Percentiles rank a stretch among this genome's conserved stretches.
phyloP scores from a whole-genome alignment of 2,113 vertebrate species.

The Dolichallabes microphthalmus region DNA sequence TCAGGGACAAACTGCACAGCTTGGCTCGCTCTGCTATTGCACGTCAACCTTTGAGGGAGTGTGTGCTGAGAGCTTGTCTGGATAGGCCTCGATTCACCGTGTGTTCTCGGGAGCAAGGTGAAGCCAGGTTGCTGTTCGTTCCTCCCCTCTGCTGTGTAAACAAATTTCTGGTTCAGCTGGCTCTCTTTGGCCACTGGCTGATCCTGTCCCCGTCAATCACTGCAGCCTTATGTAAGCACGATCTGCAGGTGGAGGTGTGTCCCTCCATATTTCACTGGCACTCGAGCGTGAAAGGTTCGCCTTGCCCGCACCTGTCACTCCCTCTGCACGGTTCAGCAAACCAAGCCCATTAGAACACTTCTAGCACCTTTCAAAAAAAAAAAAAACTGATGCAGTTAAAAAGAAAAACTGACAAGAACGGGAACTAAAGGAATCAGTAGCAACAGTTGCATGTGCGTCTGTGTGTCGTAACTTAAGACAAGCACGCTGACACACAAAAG shows the following conservation, averaged over 20 bases:
- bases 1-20: slow-evolving; percentile 8
- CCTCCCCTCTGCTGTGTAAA: slow-evolving; percentile 45
- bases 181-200: slow-evolving; percentile 36
- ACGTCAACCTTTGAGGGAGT: slow-evolving; percentile 41
- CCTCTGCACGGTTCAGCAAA: slow-evolving; percentile 21
- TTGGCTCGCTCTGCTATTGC: slow-evolving; percentile 14
- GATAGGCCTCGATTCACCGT: slow-evolving; percentile 42
- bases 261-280: slow-evolving; percentile 57
- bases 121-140: slow-evolving; percentile 19
- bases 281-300: slow-evolving; percentile 56
- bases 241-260: slow-evolving; percentile 56
- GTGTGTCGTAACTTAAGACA: slow-evolving; percentile 53
- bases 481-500: slow-evolving; percentile 66
- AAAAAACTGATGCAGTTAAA: background rate
- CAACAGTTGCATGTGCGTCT: background rate
- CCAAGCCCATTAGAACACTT: slow-evolving; percentile 24
- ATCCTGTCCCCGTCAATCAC: slow-evolving; percentile 45
- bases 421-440: slow-evolving; percentile 22
- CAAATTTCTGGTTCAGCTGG: slow-evolving; percentile 52
- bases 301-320: slow-evolving; percentile 57
- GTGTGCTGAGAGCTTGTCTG: slow-evolving; percentile 37
- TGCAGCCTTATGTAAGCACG: slow-evolving; percentile 39
- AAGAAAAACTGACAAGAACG: slow-evolving; percentile 9
- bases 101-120: slow-evolving; percentile 42
- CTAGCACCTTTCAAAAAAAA: slow-evolving; percentile 1